phyloP scores from a whole-genome alignment of 2,797 vertebrate species.

The Typhlichthys subterraneus region DNA sequence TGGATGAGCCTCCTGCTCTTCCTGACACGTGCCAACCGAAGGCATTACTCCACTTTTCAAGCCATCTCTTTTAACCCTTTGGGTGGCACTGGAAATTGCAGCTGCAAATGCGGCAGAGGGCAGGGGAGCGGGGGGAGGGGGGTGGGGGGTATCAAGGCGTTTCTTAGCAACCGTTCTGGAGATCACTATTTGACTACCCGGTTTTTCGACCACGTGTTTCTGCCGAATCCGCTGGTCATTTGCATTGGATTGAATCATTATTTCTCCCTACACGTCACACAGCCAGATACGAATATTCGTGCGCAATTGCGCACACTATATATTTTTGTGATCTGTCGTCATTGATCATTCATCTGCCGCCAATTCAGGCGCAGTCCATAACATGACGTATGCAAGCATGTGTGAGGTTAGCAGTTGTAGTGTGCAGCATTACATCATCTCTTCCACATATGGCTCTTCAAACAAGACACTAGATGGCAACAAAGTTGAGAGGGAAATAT shows the following conservation, averaged over 20 bases:
- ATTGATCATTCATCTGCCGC: conserved; percentile 6
- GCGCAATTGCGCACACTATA: too few species aligned
- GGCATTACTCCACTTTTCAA: conserved; percentile 24
- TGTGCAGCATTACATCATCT: conserved; percentile 67
- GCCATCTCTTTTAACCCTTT: conserved; percentile 31
- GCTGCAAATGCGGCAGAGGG: conserved; percentile 8
- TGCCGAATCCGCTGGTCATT: too few species aligned
- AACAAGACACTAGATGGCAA: conserved; percentile 82
- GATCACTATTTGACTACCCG: background rate
- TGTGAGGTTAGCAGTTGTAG: too few species aligned
- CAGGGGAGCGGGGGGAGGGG: background rate
- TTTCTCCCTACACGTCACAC: too few species aligned
- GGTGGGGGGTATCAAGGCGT: conserved; percentile 12
- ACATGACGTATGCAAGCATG: conserved; percentile 3
- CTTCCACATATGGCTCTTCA: conserved; percentile 46
- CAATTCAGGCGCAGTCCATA: conserved; percentile 8
- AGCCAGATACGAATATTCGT: background rate
- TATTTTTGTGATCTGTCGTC: too few species aligned
- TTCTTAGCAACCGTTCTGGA: conserved; percentile 43
- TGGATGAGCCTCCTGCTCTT: conserved; percentile 30
- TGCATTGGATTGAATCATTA: too few species aligned
- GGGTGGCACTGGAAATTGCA: background rate
- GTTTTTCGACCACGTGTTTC: too few species aligned
- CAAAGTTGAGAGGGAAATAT: conserved; percentile 62
- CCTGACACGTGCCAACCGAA: conserved; percentile 14